Conservation (phyloP, 2,797 vertebrate genomes). For the Sebastes hopkinsi region DNA sequence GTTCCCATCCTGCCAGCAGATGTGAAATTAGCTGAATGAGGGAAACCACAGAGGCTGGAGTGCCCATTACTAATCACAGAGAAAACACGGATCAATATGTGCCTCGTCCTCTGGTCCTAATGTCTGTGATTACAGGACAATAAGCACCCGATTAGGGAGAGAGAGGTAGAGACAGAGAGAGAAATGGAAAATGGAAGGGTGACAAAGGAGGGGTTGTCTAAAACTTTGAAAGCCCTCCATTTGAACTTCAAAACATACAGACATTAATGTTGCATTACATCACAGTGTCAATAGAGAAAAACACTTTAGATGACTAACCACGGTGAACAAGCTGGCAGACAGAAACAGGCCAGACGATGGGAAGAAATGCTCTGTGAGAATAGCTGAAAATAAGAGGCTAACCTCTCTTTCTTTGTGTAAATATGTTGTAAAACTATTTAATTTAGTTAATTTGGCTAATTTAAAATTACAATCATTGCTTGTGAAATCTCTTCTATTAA, state of each 20-base stretch:
- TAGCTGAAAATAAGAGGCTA: neutral
- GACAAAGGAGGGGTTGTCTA: conserved; percentile 12
- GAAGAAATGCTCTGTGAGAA: neutral
- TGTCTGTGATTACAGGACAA: conserved; percentile 62
- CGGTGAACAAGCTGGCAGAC: conserved; percentile 8
- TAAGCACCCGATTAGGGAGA: conserved; percentile 37
- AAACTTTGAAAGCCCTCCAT: conserved; percentile 21
- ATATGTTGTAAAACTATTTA: neutral
- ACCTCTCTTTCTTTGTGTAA: neutral
- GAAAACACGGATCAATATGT: conserved; percentile 63
- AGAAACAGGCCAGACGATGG: conserved; percentile 36
- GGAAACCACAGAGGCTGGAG: conserved; percentile 56
- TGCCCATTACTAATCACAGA: conserved; percentile 66
- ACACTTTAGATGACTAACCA: conserved; percentile 35
- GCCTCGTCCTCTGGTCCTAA: conserved; percentile 43
- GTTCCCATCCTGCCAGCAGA: conserved; percentile 41
- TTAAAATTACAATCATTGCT: neutral
- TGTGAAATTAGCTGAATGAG: conserved; percentile 56
- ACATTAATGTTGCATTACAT: conserved; percentile 46
- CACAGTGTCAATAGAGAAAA: conserved; percentile 34
- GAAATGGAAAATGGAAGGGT: conserved; percentile 2
- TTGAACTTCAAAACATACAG: conserved; percentile 39
- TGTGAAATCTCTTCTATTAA: neutral
- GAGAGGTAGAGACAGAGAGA: neutral
- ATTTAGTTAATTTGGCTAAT: neutral